phyloP scores from a whole-genome alignment of 1,140 invertebrate genomes.

The Leucophenga varia region DNA sequence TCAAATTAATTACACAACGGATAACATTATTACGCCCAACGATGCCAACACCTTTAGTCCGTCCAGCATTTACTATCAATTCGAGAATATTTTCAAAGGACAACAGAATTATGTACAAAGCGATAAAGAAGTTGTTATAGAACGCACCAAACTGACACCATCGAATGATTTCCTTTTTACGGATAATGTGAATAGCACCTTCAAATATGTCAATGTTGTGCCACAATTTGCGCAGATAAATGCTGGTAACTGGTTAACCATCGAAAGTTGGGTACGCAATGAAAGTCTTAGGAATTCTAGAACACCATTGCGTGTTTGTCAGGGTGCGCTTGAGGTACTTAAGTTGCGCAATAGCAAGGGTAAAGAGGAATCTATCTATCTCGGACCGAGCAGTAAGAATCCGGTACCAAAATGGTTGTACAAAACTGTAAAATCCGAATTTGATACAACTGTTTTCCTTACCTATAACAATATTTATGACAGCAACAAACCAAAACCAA shows the following conservation, averaged over 20 bases:
- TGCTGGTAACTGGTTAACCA: neutral
- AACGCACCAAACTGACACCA: no score
- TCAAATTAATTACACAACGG: constrained; percentile 8
- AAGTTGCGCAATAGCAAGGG: no score
- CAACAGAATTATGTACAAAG: no score
- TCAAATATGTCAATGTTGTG: neutral
- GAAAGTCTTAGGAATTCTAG: no score
- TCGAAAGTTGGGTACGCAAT: constrained; percentile 2
- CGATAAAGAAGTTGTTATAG: no score
- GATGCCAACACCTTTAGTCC: constrained; percentile 19
- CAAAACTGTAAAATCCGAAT: neutral
- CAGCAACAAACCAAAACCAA: neutral
- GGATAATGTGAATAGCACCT: neutral
- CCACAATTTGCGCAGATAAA: neutral
- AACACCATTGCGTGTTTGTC: no score
- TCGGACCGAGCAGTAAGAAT: no score
- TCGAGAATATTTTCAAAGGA: no score
- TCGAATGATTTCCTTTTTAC: neutral
- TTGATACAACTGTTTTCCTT: neutral
- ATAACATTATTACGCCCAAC: constrained; percentile 9
- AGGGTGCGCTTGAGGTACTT: no score
- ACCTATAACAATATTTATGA: neutral
- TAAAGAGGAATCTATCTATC: no score
- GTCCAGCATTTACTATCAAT: no score
- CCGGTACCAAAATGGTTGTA: neutral